A percentile compares a stretch with the other conserved stretches of the same genome.
Evolutionary conservation across 2,888 invertebrate species (phyloP).

Genomic region (Archips crataeganus): DNA sequence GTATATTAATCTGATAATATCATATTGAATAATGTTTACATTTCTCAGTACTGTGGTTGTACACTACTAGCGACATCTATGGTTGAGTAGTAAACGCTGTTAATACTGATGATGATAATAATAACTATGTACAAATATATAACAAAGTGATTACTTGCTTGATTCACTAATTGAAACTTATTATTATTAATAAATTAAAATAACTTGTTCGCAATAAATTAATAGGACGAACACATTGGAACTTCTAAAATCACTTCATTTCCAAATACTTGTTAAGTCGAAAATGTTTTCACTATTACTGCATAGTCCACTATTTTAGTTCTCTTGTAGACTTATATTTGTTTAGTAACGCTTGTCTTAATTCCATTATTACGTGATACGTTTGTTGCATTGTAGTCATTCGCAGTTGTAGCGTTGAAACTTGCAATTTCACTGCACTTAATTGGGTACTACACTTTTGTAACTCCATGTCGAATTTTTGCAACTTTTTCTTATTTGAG

Average conservation of each 20-base stretch:
- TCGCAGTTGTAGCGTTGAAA: constrained; percentile 64
- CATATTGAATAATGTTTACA: no score
- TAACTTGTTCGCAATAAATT: not conserved
- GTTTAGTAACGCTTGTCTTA: constrained; percentile 59
- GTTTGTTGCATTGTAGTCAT: constrained; percentile 59
- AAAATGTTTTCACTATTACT: not conserved
- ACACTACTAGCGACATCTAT: constrained; percentile 31
- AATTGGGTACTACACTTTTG: constrained; percentile 57
- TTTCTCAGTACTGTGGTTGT: not conserved
- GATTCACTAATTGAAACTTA: not conserved
- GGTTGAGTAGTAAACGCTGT: constrained; percentile 25
- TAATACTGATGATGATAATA: not conserved
- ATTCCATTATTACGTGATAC: constrained; percentile 66
- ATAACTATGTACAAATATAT: no score
- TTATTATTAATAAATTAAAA: not conserved
- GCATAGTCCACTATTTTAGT: not conserved
- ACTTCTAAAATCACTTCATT: not conserved
- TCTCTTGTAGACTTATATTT: constrained; percentile 15
- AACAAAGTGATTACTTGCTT: not conserved
- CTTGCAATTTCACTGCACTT: constrained; percentile 58
- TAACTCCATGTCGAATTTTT: constrained; percentile 56
- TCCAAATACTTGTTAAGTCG: not conserved
- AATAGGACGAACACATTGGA: not conserved
- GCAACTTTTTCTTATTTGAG: constrained; percentile 30
- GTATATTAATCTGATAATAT: no score